These are phyloP conservation scores for Laticauda colubrina DNA, from an alignment of 2,113 vertebrate genomes.

Conservation along the genomic window DNA sequence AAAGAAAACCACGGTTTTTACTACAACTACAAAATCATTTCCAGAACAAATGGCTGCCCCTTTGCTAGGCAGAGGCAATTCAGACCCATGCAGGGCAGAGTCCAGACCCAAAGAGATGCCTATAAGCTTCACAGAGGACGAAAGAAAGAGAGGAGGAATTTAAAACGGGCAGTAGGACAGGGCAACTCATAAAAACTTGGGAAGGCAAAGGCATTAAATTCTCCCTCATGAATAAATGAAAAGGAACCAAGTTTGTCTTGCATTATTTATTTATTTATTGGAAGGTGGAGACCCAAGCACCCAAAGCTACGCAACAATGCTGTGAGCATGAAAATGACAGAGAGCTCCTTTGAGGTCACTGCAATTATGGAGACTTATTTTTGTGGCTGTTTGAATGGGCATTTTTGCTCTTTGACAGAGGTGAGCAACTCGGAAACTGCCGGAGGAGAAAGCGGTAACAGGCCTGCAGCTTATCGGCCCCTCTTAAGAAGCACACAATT, in stretches of 20 bases:
- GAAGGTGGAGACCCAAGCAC: conserved; percentile 61
- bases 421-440: neutral
- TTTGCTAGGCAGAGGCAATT: conserved; percentile 42
- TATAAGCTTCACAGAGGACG: conserved; percentile 30
- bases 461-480: conserved; percentile 1
- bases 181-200: conserved; percentile 69
- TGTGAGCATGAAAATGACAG: conserved; percentile 53
- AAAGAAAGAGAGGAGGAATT: conserved; percentile 60
- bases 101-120: neutral
- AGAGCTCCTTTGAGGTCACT: conserved; percentile 62
- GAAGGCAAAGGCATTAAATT: conserved; percentile 74
- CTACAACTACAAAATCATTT: conserved; percentile 35
- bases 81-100: neutral
- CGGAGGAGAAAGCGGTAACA: neutral
- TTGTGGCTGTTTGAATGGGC: conserved; percentile 58
- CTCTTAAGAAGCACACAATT: conserved; percentile 22
- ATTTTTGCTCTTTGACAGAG: conserved; percentile 38
- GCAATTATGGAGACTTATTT: conserved; percentile 68
- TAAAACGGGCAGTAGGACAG: conserved; percentile 57
- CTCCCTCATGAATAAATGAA: conserved; percentile 76
- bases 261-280: conserved; percentile 71
- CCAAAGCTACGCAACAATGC: conserved; percentile 43
- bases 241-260: conserved; percentile 70
- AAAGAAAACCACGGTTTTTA: conserved; percentile 51
- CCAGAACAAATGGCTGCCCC: conserved; percentile 45